Evolutionary conservation across 1,140 invertebrate species (phyloP).

Genomic region (Bombyx mori): DNA sequence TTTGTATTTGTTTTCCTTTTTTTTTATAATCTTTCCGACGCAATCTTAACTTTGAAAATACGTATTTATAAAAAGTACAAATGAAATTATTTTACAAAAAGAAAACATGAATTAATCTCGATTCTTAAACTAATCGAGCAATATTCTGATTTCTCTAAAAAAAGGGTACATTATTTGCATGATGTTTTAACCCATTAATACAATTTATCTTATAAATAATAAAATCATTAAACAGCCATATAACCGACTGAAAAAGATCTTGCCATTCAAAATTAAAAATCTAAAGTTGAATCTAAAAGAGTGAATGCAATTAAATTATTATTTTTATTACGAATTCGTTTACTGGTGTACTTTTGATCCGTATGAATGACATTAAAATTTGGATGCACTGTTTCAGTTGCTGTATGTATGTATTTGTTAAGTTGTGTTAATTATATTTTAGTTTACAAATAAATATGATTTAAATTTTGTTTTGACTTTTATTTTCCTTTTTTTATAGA

Average conservation of each 20-base stretch:
- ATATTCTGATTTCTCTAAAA: neutral
- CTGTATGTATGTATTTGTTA: slow-evolving; percentile 68
- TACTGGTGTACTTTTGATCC: slow-evolving; percentile 23
- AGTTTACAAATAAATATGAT: slow-evolving; percentile 66
- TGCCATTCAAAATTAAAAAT: slow-evolving; percentile 13
- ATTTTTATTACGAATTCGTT: slow-evolving; percentile 8
- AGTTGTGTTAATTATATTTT: slow-evolving; percentile 65
- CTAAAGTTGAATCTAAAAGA: slow-evolving; percentile 1
- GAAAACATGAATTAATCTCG: slow-evolving; percentile 12
- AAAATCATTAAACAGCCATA: slow-evolving; percentile 2
- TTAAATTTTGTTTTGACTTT: slow-evolving; percentile 59
- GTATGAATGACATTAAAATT: slow-evolving; percentile 54
- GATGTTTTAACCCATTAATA: neutral
- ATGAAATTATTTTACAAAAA: slow-evolving; percentile 39
- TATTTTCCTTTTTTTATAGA: slow-evolving; percentile 50
- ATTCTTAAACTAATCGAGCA: slow-evolving; percentile 15
- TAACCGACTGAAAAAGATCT: slow-evolving; percentile 16
- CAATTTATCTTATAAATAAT: too few relatives aligned
- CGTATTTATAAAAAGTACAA: slow-evolving; percentile 64
- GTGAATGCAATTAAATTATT: slow-evolving; percentile 15
- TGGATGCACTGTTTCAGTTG: slow-evolving; percentile 63
- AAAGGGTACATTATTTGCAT: slow-evolving; percentile 15
- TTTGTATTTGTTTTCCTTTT: too few relatives aligned
- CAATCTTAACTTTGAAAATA: slow-evolving; percentile 22
- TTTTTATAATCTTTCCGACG: too few relatives aligned